Evolutionary conservation across 2,113 vertebrate genomes (phyloP), one percentile per base, ranked within the genome.

Genomic region (Ammodytes dubius): DNA sequence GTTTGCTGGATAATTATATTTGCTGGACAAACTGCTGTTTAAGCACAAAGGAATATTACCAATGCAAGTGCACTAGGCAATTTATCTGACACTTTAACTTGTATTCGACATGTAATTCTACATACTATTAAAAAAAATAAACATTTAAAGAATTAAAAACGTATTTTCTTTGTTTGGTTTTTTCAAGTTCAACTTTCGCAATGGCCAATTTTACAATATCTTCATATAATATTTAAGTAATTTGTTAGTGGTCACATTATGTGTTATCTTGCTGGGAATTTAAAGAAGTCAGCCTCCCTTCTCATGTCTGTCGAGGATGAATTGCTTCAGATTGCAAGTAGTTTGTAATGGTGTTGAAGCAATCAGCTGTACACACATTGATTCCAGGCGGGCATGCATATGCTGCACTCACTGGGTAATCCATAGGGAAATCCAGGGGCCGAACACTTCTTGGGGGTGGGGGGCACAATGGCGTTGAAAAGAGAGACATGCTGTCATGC

Each of bases 371-470:
- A 56, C 57, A 70, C 35, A 43, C 66, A 68, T 71, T 65, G 47
- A 70, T 37, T 27, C 27, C 27, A 27, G 27, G 13, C 40, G 15
- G n/a, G 14, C 8, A 47, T 72, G 67, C 63, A 80, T 81, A 82
- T 77, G 49, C 71, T 50, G 60, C 56, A 61, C 50, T 17, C 70
- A 7, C 54, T 12, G 12, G 57, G 53, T 40, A 74, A 81, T 91
- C 88, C 83, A 12, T 40, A 11, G 83, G 85, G 92, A 88, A 85
- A 84, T 90, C 47, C 69, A 11, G 50, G 15, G 49, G 11, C 71
- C 66, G 67, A 85, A 81, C 52, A 45, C 60, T 83, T 78, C 56
- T 79, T 47, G 19, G 66, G 79, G 85, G 89, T 27, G 27, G 27
- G 27, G 86, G 85, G 89, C 72, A 89, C 35, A 58, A n/a, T 37